Base-by-base conservation (phyloP, 1,140 invertebrate genomes). In the Planococcus citri region DNA sequence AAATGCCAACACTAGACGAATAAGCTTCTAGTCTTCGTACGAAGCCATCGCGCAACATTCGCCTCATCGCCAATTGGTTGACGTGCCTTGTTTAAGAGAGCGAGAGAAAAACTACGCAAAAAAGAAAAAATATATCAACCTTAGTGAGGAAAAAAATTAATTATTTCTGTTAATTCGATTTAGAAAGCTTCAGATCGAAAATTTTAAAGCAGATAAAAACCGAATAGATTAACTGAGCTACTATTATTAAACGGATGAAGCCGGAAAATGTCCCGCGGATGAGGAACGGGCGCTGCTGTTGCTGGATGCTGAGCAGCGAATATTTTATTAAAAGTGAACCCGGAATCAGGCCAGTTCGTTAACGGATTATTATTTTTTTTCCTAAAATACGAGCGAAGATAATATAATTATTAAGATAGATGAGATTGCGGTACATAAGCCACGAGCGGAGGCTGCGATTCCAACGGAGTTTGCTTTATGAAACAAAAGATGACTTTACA, bases 301-400 rank as follows among this genome's bases (percentile, higher is more conserved):
- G 25, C 60, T 58, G 51, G 51, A 6, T n/a, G 60, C 10, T 24
- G 25, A 27, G 60, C 20, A 25, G 22, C 22, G 60, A 25, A 64
- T 64, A 64, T 64, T 64, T 64, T 64, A 64, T 64, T 64, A 64
- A 64, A 64, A 64, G 60, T 64, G 60, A 64, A 64, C 60, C 60
- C 60, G 60, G 25, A 64, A 64, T 64, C 60, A 64, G 60, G 60
- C 60, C 60, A 64, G 60, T 64, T 64, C 60, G 60, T 64, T 64
- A 64, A 64, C 60, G 60, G 25, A 64, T 64, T 64, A 64, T 64
- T 64, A 64, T 64, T 64, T 64, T 58, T 58, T 64, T 27, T 27
- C 22, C 60, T 25, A 64, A 64, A 64, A 64, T 25, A 64, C 60
- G 60, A 64, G 25, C 60, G 20, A 64, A 64, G 60, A 64, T 64